These are phyloP conservation scores for Montipora foliosa DNA, from an alignment of 64 coral and sea anemone genomes.

Conservation along the genomic window DNA sequence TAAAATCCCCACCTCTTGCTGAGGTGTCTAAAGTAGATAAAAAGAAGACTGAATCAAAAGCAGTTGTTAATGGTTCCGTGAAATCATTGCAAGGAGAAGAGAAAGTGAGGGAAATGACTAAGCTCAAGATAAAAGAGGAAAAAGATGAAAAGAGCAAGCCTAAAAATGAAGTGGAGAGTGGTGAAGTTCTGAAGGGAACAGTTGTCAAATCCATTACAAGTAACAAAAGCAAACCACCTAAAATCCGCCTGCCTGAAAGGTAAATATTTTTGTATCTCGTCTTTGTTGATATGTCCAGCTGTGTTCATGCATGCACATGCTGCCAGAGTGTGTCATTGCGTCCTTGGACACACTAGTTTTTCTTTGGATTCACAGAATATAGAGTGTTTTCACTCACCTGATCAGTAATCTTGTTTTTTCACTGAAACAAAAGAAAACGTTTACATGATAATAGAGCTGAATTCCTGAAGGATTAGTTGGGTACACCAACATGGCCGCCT, in stretches of 20 bases:
- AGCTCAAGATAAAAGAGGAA: neutral
- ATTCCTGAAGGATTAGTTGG: too few species aligned
- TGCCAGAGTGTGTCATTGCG: too few species aligned
- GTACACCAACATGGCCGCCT: too few species aligned
- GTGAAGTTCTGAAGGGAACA: neutral
- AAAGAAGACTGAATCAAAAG: neutral
- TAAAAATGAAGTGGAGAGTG: neutral
- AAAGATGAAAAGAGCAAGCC: constrained; percentile 1
- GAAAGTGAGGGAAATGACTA: neutral
- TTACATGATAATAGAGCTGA: too few species aligned
- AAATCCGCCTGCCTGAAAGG: constrained; percentile 75
- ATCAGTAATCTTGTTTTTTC: too few species aligned
- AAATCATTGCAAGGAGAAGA: neutral
- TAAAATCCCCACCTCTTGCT: neutral
- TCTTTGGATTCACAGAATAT: too few species aligned
- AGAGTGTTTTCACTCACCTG: too few species aligned
- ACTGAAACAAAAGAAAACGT: too few species aligned
- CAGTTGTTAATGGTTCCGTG: constrained; percentile 5
- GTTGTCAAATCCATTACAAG: neutral
- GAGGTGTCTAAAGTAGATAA: neutral
- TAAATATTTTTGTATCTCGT: neutral
- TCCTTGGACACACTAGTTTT: too few species aligned
- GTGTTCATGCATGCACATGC: too few species aligned
- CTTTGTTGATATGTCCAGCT: too few species aligned
- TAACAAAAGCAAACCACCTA: constrained; percentile 85